Conservation (phyloP, 92 coral and sea anemone species). For the Phenganax stokvisi region DNA sequence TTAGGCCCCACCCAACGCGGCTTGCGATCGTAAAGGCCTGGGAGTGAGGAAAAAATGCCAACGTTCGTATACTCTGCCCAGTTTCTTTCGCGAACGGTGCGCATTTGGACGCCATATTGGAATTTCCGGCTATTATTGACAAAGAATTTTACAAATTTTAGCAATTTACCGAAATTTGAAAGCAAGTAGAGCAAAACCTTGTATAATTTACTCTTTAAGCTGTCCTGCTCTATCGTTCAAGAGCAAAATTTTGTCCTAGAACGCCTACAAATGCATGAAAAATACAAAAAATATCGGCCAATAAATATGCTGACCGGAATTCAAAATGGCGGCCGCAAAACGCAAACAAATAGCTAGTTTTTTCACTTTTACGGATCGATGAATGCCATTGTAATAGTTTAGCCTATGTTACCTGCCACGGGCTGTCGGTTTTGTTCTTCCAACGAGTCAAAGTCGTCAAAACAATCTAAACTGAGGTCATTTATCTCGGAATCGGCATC, state of each 20-base stretch:
- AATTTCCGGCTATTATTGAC: neutral
- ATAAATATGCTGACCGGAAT: slow-evolving; percentile 27
- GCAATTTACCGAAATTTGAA: neutral
- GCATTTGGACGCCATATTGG: slow-evolving; percentile 9
- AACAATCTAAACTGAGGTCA: slow-evolving; percentile 27
- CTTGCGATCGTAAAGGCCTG: too few relatives aligned
- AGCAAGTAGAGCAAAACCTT: neutral
- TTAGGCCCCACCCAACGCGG: too few relatives aligned
- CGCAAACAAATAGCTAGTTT: slow-evolving; percentile 1
- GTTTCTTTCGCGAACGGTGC: neutral
- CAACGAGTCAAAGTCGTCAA: slow-evolving; percentile 53
- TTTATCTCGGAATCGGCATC: slow-evolving; percentile 1
- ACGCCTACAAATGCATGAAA: neutral
- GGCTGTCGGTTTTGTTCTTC: slow-evolving; percentile 80
- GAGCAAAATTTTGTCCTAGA: neutral
- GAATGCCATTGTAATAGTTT: neutral
- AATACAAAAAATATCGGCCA: neutral
- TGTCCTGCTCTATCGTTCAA: neutral
- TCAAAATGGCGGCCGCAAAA: slow-evolving; percentile 78
- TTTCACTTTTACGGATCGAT: neutral
- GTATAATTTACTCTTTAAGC: neutral
- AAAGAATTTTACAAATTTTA: neutral
- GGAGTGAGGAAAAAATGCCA: too few relatives aligned
- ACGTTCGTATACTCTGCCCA: neutral
- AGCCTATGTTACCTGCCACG: slow-evolving; percentile 70